These are phyloP conservation scores for Scophthalmus maximus DNA, from an alignment of 2,113 vertebrate species.

Conservation along the genomic window DNA sequence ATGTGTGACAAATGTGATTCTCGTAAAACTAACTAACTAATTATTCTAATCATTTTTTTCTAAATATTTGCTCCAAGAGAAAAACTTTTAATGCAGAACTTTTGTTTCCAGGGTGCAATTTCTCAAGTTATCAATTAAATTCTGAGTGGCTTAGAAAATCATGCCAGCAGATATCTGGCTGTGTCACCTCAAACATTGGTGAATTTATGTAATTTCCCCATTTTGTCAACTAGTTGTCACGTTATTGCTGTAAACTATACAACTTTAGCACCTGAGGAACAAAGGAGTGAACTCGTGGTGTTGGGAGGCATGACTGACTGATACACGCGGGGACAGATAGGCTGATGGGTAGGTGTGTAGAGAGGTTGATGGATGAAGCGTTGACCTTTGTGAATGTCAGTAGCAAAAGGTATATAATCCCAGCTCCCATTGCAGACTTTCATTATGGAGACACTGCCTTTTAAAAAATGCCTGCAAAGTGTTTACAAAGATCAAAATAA, in stretches of 20 bases:
- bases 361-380: slow-evolving; percentile 44
- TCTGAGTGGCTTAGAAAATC: background rate
- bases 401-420: slow-evolving; percentile 23
- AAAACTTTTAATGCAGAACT: too few relatives aligned
- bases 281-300: background rate
- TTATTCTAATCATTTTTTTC: too few relatives aligned
- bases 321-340: slow-evolving; percentile 25
- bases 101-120: background rate
- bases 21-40: too few relatives aligned
- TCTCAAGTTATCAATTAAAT: slow-evolving; percentile 1
- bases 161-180: slow-evolving; percentile 5
- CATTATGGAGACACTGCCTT: slow-evolving; percentile 45
- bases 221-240: background rate
- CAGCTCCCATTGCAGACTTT: slow-evolving; percentile 23
- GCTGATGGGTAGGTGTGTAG: slow-evolving; percentile 30
- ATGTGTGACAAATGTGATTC: too few relatives aligned
- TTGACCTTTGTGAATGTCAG: slow-evolving; percentile 61
- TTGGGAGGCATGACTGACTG: slow-evolving; percentile 18
- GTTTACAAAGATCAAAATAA: slow-evolving; percentile 34
- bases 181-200: background rate
- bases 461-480: slow-evolving; percentile 33
- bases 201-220: too few relatives aligned
- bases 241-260: background rate
- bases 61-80: too few relatives aligned
- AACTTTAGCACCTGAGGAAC: background rate